phyloP scores from a whole-genome alignment of 2,888 invertebrate species.

The Pandemis corylana region DNA sequence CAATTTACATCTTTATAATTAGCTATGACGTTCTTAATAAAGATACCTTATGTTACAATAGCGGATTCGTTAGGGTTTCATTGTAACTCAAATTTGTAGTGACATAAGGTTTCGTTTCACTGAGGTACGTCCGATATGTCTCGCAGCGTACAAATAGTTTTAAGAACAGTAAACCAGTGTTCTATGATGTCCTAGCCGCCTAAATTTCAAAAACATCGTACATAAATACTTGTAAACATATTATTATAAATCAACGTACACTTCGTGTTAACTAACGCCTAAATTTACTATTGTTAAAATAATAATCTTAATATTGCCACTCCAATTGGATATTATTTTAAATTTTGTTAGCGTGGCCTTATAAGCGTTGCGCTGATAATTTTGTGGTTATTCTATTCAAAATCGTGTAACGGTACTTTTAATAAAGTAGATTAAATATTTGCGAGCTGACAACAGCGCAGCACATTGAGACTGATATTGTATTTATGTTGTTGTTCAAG shows the following conservation, averaged over 20 bases:
- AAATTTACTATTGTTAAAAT: not conserved
- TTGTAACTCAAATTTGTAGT: not conserved
- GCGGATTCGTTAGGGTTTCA: not conserved
- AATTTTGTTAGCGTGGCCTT: slow-evolving; percentile 1
- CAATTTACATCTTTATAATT: not conserved
- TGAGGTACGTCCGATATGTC: not conserved
- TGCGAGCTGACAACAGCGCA: slow-evolving; percentile 58
- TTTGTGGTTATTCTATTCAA: slow-evolving; percentile 5
- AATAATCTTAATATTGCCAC: not conserved
- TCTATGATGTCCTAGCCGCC: not conserved
- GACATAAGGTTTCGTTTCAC: not conserved
- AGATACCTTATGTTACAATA: not conserved
- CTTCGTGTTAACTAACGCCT: not conserved
- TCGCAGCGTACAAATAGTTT: slow-evolving; percentile 4
- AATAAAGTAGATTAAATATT: slow-evolving; percentile 37
- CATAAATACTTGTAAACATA: not conserved
- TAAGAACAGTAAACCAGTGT: not conserved
- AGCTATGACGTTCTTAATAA: not conserved
- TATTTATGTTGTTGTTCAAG: slow-evolving; percentile 65
- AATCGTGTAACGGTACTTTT: slow-evolving; percentile 11
- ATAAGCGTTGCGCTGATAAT: not conserved
- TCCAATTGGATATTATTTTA: slow-evolving; percentile 5
- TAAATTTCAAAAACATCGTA: not conserved
- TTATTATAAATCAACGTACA: not conserved
- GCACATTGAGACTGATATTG: slow-evolving; percentile 75